Base-by-base conservation (phyloP, 2,797 vertebrate species). In the Helostoma temminkii region DNA sequence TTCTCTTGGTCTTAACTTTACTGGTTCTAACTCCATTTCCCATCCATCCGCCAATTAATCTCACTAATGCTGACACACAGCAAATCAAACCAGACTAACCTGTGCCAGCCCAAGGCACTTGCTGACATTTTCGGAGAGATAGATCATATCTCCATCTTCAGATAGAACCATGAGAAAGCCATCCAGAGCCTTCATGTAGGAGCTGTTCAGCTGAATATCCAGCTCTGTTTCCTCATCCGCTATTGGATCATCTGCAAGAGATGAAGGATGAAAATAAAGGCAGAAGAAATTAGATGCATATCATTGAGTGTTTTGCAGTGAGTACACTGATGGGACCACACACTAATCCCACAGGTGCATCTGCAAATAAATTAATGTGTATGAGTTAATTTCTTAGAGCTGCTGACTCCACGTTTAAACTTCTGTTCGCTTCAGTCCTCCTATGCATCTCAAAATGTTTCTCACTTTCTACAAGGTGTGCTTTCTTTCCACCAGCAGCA, bases 161-260 rank as follows among this genome's bases (percentile, higher is more conserved):
- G 97, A 98, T 47, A 99, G 95, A 90, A 99, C 96, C 96, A 98
- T 94, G 69, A 99, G 95, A 88, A 99, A 99, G 77, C 98, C 98
- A 19, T 99, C 98, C 63, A 99, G 90, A 65, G 97, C 96, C 90
- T 98, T 99, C 76, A 98, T 89, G 90, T 96, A 98, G 87, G 96
- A 96, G 83, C 96, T 92, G 81, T 96, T 98, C 58, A 99, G 93
- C 81, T 97, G 96, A 37, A 93, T 89, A 78, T 98, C 96, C 78
- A 97, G 90, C 80, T 98, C 97, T 18, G 95, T 94, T 88, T 96
- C 95, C 66, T 93, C 88, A 69, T 91, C 94, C 69, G 48, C 52
- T 36, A 43, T 25, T 36, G 91, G 80, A 70, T 95, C 94, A 91
- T 94, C 96, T 96, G 76, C 28, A 57, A 11, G n/a, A 21, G 28